A percentile compares a stretch with the other conserved stretches of the same genome.
Conservation (phyloP, 2,113 vertebrate genomes). For the Gymnarchus niloticus region DNA sequence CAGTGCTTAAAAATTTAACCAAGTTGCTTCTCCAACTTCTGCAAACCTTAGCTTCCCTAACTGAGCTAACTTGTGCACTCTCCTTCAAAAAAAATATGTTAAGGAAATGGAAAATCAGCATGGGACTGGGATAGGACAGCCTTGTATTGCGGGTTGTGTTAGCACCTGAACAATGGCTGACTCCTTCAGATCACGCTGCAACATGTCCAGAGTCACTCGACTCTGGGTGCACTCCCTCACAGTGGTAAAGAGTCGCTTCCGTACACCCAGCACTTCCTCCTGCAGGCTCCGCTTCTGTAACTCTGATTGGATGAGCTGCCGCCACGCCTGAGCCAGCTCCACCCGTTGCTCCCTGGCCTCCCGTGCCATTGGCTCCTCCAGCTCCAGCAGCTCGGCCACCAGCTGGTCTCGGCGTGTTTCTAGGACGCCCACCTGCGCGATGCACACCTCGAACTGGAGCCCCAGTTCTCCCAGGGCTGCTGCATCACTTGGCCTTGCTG, state of each 20-base stretch:
- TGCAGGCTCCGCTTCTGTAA: conserved; percentile 74
- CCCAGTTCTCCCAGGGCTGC: conserved; percentile 38
- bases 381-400: conserved; percentile 67
- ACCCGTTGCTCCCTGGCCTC: conserved; percentile 67
- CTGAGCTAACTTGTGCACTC: neutral
- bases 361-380: conserved; percentile 66
- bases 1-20: neutral
- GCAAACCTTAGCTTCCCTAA: neutral
- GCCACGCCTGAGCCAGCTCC: conserved; percentile 70
- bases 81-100: neutral
- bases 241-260: conserved; percentile 73
- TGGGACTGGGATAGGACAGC: neutral
- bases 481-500: neutral
- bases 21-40: neutral
- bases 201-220: conserved; percentile 70
- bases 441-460: conserved; percentile 58
- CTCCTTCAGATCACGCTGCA: conserved; percentile 68
- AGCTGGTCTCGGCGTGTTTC: conserved; percentile 70
- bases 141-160: neutral
- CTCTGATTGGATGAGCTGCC: conserved; percentile 69
- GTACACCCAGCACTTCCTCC: conserved; percentile 73
- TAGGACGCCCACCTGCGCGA: conserved; percentile 72
- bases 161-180: conserved; percentile 56
- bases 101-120: neutral
- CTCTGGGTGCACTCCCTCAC: conserved; percentile 77